Evolutionary conservation across 2,888 invertebrate species (phyloP), one percentile per base, ranked within the genome.

Genomic region (Amiota mariae): DNA sequence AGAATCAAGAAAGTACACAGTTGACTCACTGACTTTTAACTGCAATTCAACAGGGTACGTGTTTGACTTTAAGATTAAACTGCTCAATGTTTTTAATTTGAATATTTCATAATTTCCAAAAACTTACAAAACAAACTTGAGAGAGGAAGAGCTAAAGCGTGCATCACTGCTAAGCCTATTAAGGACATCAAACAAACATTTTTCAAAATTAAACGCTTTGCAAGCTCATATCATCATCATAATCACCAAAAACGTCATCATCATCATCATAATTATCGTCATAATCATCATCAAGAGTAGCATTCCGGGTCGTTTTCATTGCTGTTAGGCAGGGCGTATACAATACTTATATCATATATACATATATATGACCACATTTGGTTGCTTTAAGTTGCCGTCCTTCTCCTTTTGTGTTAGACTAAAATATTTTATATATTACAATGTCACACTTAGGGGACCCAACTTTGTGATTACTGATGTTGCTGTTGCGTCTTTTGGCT

Each of bases 161-260:
- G 67, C 73, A 71, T 73, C 75, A 6, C 78, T 79, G 76, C 82
- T 82, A 85, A 84, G 86, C 85, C 84, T 84, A 85, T 84, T 84
- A 85, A 82, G 84, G 81, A 85, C 84, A 84, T 84, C 82, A 84
- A 84, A 85, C 86, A 85, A 84, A 84, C 83, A 85, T 83, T 84
- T 84, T 85, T 83, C 82, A 83, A 85, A 86, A 84, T 85, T 85
- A 85, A 84, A 86, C 82, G 83, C 80, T 84, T 80, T 83, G 85
- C 82, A 84, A 85, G 83, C 54, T 68, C 59, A 72, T 71, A 59
- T 71, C 71, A 71, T 71, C 67, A 70, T 15, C 3, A 61, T 71
- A 10, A 20, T 11, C 56, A 8, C 8, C 59, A 59, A 18, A n/a
- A 12, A 47, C 51, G 11, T 24, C 67, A 15, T 67, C 20, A 49